Percentiles rank a stretch among this genome's conserved stretches.
Conservation (phyloP, 2,113 vertebrate species). For the Zingel zingel region DNA sequence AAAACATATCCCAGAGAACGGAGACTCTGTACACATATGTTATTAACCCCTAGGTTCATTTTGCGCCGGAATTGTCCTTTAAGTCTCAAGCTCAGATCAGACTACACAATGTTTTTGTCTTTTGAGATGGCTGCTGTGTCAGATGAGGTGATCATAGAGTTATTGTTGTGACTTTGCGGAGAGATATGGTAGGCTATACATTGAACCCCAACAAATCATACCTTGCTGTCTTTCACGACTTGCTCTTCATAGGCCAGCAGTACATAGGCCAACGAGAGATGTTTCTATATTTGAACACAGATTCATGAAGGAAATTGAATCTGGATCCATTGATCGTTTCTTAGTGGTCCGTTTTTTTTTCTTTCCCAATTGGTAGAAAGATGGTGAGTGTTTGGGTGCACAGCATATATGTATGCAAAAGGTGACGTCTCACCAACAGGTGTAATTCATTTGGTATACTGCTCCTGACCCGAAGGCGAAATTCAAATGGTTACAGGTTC, state of each 20-base stretch:
- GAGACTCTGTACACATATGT: no score
- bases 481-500: background rate
- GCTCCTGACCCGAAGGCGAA: background rate
- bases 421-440: background rate
- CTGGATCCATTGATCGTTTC: background rate
- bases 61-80: no score
- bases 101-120: background rate
- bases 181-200: background rate
- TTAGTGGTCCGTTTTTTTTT: background rate
- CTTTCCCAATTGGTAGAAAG: background rate
- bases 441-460: background rate
- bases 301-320: background rate
- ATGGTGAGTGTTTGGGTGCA: background rate
- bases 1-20: no score
- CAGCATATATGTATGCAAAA: background rate
- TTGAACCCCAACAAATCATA: background rate
- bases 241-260: background rate
- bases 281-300: background rate
- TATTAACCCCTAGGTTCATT: no score
- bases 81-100: background rate
- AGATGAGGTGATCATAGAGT: background rate
- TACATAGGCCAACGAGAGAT: background rate
- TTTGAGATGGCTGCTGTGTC: background rate
- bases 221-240: background rate
- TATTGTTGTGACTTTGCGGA: background rate